Evolutionary conservation across 2,888 invertebrate genomes (phyloP), one percentile per base, ranked within the genome.

Genomic region (Dinocampus coccinellae): DNA sequence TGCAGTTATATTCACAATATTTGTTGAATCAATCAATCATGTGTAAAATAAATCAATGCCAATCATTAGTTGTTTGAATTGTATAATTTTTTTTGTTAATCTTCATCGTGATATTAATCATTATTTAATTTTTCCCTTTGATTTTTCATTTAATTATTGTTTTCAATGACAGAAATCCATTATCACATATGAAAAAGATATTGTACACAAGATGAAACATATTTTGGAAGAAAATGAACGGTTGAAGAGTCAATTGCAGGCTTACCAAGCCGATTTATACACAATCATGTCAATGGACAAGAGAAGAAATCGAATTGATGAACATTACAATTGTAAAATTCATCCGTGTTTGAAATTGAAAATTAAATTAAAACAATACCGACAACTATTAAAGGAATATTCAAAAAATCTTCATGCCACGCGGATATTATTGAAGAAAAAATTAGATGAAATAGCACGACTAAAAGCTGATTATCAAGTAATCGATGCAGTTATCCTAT

Each of bases 381-480:
- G 81, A 58, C 72, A 78, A 61, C 65, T 78, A 34, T 70, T 73
- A 0, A 74, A 78, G 61, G 77, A 77, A 22, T 80, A 76, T 71
- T 70, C 78, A 24, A 73, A 71, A 0, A 81, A 82, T 69, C 74
- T 82, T 10, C 74, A 77, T 39, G 70, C 68, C n/a, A 79, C 80
- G 4, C 82, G 82, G 71, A 75, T 60, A 47, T 75, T 83, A 68
- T 36, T 84, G 10, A 78, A 79, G 53, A 79, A 82, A 60, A 82
- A 81, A 76, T 84, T 82, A 0, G 78, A 82, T 24, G 71, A 75
- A 11, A 73, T 83, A 77, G 82, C 78, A 2, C 79, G 81, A 66
- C 64, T 85, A 6, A 77, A 84, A 77, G 81, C 81, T 3, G 81
- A 85, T 77, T 80, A 82, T 70, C 79, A 83, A 78, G 73, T 84